A percentile compares a stretch with the other conserved stretches of the same genome.
Conservation (phyloP, 35 echinoderm and acorn worm genomes). For the Ptychodera flava region DNA sequence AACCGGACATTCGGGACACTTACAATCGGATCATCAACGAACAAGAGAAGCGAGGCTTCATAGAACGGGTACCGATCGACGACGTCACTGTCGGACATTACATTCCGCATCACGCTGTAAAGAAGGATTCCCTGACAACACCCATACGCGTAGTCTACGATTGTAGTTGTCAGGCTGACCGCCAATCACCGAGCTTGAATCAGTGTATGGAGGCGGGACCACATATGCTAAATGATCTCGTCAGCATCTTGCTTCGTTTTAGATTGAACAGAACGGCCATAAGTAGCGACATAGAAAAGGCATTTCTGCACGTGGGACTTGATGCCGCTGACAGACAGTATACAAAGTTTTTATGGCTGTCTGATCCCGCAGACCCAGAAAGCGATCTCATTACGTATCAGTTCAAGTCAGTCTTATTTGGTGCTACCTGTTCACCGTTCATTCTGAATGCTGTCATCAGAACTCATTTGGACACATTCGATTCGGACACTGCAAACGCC, state of each 20-base stretch:
- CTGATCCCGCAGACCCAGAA: neutral
- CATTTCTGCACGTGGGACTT: conserved; percentile 14
- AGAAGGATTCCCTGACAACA: too few relatives aligned
- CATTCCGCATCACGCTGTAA: conserved; percentile 1
- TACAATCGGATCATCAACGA: neutral
- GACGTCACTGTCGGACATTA: neutral
- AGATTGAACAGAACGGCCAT: neutral
- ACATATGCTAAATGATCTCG: neutral
- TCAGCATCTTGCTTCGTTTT: conserved; percentile 7
- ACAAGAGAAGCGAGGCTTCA: neutral
- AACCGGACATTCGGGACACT: neutral
- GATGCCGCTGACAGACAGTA: neutral
- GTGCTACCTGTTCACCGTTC: neutral
- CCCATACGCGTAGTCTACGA: neutral
- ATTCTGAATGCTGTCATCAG: neutral
- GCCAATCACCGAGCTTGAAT: neutral
- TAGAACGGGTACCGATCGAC: neutral
- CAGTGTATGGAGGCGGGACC: conserved; percentile 5
- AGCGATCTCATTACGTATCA: neutral
- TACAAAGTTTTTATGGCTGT: conserved; percentile 10
- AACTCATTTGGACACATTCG: neutral
- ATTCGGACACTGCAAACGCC: neutral
- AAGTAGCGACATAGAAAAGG: conserved; percentile 7
- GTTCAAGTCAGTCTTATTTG: conserved; percentile 11
- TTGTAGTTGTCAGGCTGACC: neutral